Base-by-base conservation (phyloP, 2,888 invertebrate genomes). In the Holacanthella duospinosa region DNA sequence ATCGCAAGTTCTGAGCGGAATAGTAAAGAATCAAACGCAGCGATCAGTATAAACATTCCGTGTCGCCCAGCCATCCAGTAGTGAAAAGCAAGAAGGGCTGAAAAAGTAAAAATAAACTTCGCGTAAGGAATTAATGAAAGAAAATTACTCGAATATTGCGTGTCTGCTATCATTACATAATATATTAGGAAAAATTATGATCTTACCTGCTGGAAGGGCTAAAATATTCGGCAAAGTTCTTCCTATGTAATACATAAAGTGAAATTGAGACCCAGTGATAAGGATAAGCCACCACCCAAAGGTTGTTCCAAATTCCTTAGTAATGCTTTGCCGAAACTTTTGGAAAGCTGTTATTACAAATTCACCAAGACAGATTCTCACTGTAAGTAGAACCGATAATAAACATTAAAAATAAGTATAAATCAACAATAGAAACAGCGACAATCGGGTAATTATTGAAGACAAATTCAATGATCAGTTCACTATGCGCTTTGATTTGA, bases 211-310 rank as follows among this genome's bases (percentile, higher is more conserved):
- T 60, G 91, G 89, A 74, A 97, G 78, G 44, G 89, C 94, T 83
- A 97, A 89, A 36, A 89, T 89, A 78, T 99, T 99, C 62, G 99
- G 97, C 74, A 99, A 81, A 16, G 95, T 87, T 65, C 99, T 84
- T 74, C 92, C 91, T 79, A 92, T 84, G 77, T 99, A 99, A 78
- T 93, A 99, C 84, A 96, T 87, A 76, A 97, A 93, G 79, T 99
- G 99, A 78, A 96, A 99, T 78, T 99, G 99, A 1, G 93, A 86
- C 25, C 88, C 83, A 1, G 91, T 93, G 63, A 97, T 84, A 3
- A 86, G 78, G 26, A 88, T 83, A 74, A 87, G 88, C 92, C 93
- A 93, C 76, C 85, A 82, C 6, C 87, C 82, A 75, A 89, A 87
- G 70, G 85, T 82, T 63, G 79, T 77, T 19, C 95, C 94, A 79